These are phyloP conservation scores for Ditula angustiorana DNA, from an alignment of 2,888 invertebrate genomes.

Conservation along the genomic window DNA sequence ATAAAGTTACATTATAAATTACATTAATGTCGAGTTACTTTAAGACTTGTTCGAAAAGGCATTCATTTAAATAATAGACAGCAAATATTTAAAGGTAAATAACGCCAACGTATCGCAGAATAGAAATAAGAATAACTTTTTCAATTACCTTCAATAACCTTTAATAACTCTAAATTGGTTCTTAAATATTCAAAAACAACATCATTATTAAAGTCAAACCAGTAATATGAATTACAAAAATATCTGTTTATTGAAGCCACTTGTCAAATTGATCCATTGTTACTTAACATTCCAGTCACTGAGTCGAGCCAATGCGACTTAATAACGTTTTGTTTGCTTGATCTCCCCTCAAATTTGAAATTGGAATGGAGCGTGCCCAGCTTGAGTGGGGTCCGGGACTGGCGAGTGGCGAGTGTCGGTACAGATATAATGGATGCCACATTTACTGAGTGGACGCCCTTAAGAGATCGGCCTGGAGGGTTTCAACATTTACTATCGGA, in stretches of 20 bases:
- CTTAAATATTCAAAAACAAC: background rate
- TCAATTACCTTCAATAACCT: background rate
- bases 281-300: background rate
- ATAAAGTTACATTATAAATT: no score
- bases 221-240: background rate
- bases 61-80: no score
- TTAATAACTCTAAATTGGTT: background rate
- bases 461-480: background rate
- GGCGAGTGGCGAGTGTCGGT: conserved; percentile 15
- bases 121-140: background rate
- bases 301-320: background rate
- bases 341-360: conserved; percentile 27
- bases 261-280: background rate
- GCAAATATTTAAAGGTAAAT: no score
- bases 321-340: conserved; percentile 24
- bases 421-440: conserved; percentile 13
- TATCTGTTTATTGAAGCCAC: background rate
- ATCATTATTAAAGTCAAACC: background rate
- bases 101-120: no score
- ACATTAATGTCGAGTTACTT: no score
- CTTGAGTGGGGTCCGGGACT: conserved; percentile 5
- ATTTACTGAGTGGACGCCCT: conserved; percentile 5
- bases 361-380: background rate
- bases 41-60: no score
- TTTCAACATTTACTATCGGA: conserved; percentile 13